Evolutionary conservation across 1,140 invertebrate species (phyloP).

Genomic region (Ditylenchus dipsaci): DNA sequence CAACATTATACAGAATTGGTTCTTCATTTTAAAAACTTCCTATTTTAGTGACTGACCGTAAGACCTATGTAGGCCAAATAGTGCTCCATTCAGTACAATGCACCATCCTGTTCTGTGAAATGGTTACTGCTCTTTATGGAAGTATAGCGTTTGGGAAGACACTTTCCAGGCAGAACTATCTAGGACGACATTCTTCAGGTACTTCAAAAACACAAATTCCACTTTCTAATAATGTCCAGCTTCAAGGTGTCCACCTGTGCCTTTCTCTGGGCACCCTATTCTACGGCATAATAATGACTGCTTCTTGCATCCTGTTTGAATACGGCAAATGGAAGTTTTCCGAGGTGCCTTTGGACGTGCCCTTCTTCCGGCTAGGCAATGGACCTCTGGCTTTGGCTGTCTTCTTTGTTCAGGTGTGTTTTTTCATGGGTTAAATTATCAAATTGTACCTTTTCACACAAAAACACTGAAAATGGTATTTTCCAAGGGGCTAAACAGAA

Average conservation of each 20-base stretch:
- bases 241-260: conserved; percentile 47
- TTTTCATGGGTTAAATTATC: no score
- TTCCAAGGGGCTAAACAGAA: no score
- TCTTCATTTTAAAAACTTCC: no score
- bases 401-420: conserved; percentile 49
- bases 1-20: no score
- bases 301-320: conserved; percentile 55
- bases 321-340: conserved; percentile 55
- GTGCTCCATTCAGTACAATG: conserved; percentile 51
- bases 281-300: conserved; percentile 52
- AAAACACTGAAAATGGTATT: no score
- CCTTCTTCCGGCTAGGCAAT: conserved; percentile 54
- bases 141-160: conserved; percentile 41
- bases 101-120: conserved; percentile 34
- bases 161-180: conserved; percentile 25
- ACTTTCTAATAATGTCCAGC: conserved; percentile 1
- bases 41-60: conserved; percentile 6
- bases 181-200: conserved; percentile 23
- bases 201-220: not conserved
- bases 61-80: conserved; percentile 52
- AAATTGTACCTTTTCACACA: no score
- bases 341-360: conserved; percentile 48
- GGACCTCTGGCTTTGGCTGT: conserved; percentile 52
- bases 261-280: conserved; percentile 52
- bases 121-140: conserved; percentile 43